These are phyloP conservation scores for Dasysyrphus albostriatus DNA, from an alignment of 2,888 invertebrate genomes.

Conservation along the genomic window DNA sequence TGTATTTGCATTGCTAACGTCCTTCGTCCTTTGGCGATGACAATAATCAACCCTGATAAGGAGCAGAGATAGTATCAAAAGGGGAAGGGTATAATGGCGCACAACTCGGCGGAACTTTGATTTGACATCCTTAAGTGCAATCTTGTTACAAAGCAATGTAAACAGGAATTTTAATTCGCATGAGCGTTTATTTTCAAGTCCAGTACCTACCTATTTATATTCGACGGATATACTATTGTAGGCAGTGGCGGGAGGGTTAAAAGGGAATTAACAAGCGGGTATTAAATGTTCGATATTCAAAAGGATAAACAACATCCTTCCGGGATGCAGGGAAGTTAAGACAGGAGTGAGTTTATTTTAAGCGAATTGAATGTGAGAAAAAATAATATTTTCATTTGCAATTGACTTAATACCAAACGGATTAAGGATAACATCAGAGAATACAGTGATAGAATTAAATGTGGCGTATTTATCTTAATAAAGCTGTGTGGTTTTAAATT, in stretches of 20 bases:
- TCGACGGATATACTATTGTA: constrained; percentile 80
- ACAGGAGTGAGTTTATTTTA: constrained; percentile 63
- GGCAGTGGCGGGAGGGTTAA: constrained; percentile 77
- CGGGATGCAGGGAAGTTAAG: constrained; percentile 9
- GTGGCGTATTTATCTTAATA: constrained; percentile 36
- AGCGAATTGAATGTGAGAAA: constrained; percentile 74
- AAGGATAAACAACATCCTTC: constrained; percentile 77
- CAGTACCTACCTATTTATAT: constrained; percentile 80
- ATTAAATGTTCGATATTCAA: constrained; percentile 47
- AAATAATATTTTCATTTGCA: constrained; percentile 75
- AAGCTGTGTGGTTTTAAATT: constrained; percentile 42
- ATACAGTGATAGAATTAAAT: constrained; percentile 7
- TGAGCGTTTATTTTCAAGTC: constrained; percentile 73
- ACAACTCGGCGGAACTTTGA: constrained; percentile 54
- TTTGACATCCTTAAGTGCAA: constrained; percentile 83
- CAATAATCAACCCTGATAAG: constrained; percentile 82
- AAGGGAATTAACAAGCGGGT: constrained; percentile 59
- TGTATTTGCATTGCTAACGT: constrained; percentile 66
- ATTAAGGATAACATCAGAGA: constrained; percentile 39
- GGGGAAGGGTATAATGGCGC: not conserved
- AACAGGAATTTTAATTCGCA: constrained; percentile 82
- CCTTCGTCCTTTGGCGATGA: constrained; percentile 78
- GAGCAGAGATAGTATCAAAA: constrained; percentile 75
- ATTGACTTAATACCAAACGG: constrained; percentile 68
- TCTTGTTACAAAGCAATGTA: constrained; percentile 83